Percentiles rank a stretch among this genome's conserved stretches.
Evolutionary conservation across 2,888 invertebrate genomes (phyloP).

Genomic region (Melieria omissa): DNA sequence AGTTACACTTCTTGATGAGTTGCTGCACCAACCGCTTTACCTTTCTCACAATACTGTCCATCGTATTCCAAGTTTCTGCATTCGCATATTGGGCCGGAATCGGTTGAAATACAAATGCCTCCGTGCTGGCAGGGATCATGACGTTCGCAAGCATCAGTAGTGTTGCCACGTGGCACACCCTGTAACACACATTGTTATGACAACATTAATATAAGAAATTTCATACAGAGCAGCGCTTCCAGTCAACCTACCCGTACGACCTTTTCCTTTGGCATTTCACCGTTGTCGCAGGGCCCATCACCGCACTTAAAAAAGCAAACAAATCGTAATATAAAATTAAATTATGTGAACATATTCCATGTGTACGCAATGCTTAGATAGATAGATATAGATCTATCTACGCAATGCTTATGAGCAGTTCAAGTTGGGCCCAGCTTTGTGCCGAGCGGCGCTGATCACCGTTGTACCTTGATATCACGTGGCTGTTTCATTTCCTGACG

Average conservation of each 20-base stretch:
- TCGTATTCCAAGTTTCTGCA: conserved; percentile 93
- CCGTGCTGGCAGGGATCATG: conserved; percentile 94
- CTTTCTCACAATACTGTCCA: conserved; percentile 94
- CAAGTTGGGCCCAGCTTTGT: too few species aligned
- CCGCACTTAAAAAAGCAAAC: conserved; percentile 55
- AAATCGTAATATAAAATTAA: not conserved
- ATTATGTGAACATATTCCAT: too few species aligned
- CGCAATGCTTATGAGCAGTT: too few species aligned
- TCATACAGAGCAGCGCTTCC: not conserved
- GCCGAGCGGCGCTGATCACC: not conserved
- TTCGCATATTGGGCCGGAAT: conserved; percentile 94
- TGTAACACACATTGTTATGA: conserved; percentile 16
- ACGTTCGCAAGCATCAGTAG: conserved; percentile 86
- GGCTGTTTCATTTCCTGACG: conserved; percentile 87
- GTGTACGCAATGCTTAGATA: too few species aligned
- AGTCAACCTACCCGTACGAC: conserved; percentile 61
- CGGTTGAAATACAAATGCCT: conserved; percentile 95
- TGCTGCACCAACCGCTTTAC: conserved; percentile 68
- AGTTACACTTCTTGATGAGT: not conserved
- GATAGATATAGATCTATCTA: too few species aligned
- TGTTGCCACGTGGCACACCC: conserved; percentile 69
- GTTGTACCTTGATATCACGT: conserved; percentile 80
- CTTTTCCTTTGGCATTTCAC: conserved; percentile 65
- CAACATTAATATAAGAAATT: not conserved
- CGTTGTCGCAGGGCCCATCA: conserved; percentile 66